Conservation (phyloP, 2,113 vertebrate species). For the Tetrax tetrax region DNA sequence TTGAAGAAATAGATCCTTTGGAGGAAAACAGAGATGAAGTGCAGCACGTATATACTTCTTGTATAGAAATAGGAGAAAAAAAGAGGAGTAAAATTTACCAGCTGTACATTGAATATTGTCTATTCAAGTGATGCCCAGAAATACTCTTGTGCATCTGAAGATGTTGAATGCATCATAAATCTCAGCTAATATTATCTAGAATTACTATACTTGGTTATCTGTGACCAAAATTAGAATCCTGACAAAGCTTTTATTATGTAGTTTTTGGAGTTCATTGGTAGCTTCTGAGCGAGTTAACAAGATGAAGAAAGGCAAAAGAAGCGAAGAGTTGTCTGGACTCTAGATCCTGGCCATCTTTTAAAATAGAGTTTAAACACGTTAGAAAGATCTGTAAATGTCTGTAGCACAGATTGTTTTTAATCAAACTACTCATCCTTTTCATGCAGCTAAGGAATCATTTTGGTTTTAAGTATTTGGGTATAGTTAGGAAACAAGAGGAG, state of each 20-base stretch:
- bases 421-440: background rate
- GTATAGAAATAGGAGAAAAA: background rate
- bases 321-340: background rate
- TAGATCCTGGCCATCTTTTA: background rate
- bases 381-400: background rate
- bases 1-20: background rate
- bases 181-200: constrained; percentile 30
- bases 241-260: background rate
- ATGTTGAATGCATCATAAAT: constrained; percentile 48
- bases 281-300: background rate
- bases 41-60: background rate
- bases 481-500: background rate
- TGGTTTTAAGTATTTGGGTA: background rate
- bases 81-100: constrained; percentile 3
- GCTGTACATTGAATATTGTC: background rate
- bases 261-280: background rate
- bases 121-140: background rate
- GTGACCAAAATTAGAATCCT: constrained; percentile 7
- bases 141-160: constrained; percentile 11
- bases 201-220: constrained; percentile 30
- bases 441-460: background rate
- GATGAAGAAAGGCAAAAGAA: background rate
- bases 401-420: background rate
- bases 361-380: background rate
- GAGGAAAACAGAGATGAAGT: background rate